These are phyloP conservation scores for Euglossa dilemma DNA, from an alignment of 1,140 invertebrate species.

Conservation along the genomic window DNA sequence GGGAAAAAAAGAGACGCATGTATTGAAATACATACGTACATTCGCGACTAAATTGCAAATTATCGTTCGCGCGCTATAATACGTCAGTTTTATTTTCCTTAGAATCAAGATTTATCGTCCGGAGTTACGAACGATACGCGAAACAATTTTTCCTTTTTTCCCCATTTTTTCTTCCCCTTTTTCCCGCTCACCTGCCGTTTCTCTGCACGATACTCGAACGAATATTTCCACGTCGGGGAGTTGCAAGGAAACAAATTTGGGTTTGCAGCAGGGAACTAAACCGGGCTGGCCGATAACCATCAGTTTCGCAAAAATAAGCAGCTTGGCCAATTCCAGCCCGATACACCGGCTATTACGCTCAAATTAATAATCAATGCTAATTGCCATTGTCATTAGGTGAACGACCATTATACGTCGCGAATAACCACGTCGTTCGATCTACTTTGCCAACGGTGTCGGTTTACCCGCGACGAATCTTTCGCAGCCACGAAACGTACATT, in stretches of 20 bases:
- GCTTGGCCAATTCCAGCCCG: conserved; percentile 21
- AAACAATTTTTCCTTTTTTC: not conserved
- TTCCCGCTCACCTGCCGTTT: no score
- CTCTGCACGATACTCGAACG: not conserved
- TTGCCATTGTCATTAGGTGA: conserved; percentile 54
- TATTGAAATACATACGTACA: not conserved
- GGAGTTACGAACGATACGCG: not conserved
- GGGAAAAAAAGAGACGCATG: no score
- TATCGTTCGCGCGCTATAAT: not conserved
- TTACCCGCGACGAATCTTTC: conserved; percentile 4
- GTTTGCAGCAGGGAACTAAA: conserved; percentile 21
- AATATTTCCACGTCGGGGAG: not conserved
- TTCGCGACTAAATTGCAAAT: not conserved
- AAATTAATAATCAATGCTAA: conserved; percentile 57
- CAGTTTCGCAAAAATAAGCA: conserved; percentile 45
- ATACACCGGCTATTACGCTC: conserved; percentile 44
- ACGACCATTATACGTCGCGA: conserved; percentile 40
- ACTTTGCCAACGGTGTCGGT: not conserved
- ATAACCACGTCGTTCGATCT: conserved; percentile 35
- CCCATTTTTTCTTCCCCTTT: no score
- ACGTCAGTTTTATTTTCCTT: not conserved
- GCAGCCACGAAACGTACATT: not conserved
- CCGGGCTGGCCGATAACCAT: conserved; percentile 30
- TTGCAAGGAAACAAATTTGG: conserved; percentile 4
- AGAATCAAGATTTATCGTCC: not conserved